These are phyloP conservation scores for Dipodomys merriami DNA, from an alignment of 2,113 vertebrate species.

Conservation along the genomic window DNA sequence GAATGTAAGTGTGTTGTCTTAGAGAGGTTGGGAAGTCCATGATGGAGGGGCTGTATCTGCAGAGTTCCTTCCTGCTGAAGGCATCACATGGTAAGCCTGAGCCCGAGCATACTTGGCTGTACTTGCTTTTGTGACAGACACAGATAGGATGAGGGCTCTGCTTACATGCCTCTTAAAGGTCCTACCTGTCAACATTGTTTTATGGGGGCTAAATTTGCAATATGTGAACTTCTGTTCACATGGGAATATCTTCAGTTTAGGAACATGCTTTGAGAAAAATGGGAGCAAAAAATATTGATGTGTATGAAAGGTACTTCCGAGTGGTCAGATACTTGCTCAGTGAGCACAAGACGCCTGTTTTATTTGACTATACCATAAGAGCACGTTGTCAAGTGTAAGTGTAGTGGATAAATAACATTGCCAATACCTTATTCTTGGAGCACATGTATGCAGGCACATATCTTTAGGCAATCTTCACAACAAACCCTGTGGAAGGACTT, in stretches of 20 bases:
- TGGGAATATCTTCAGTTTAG: background rate
- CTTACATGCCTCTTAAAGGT: background rate
- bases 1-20: background rate
- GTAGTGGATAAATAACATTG: background rate
- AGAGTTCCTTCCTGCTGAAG: background rate
- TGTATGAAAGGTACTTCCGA: background rate
- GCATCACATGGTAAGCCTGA: background rate
- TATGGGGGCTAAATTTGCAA: background rate
- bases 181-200: background rate
- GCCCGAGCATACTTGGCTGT: background rate
- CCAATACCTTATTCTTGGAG: background rate
- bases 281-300: background rate
- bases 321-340: background rate
- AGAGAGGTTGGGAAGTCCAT: background rate
- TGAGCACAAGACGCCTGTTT: background rate
- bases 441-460: accelerated
- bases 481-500: background rate
- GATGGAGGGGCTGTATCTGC: background rate
- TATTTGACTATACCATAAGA: background rate
- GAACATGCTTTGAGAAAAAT: background rate
- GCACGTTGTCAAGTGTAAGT: background rate
- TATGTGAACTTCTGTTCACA: background rate
- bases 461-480: background rate
- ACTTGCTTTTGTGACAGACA: background rate
- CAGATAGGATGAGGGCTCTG: too few species aligned